Percentiles rank a stretch among this genome's conserved stretches.
These are phyloP conservation scores for Sternarchorhynchus goeldii DNA, from an alignment of 2,797 vertebrate species.

Conservation along the genomic window DNA sequence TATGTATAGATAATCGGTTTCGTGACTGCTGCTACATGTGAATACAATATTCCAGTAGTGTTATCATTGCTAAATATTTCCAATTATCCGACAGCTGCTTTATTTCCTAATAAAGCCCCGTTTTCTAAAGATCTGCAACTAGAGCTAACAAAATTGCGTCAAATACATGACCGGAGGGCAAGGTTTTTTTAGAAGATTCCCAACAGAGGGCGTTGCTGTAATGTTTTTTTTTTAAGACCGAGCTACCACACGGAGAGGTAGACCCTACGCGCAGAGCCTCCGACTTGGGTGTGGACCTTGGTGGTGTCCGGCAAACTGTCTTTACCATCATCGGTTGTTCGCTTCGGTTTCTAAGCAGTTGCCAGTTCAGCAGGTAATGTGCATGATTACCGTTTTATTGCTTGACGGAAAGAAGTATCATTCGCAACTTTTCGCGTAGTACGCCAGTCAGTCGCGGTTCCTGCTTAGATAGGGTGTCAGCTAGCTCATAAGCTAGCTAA, in stretches of 20 bases:
- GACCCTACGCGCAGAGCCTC: background rate
- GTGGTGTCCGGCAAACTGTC: conserved; percentile 35
- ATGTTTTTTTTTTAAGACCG: background rate
- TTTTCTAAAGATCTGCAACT: no score
- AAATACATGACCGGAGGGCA: conserved; percentile 24
- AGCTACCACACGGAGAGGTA: conserved; percentile 20
- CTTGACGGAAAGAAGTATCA: background rate
- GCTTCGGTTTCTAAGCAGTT: conserved; percentile 7
- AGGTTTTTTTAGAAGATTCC: conserved; percentile 11
- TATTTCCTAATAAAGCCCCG: no score
- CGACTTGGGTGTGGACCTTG: conserved; percentile 54
- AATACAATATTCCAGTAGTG: no score
- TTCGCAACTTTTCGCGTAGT: background rate
- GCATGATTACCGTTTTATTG: background rate
- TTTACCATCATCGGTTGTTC: conserved; percentile 10
- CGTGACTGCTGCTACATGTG: background rate
- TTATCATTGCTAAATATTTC: no score
- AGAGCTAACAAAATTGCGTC: background rate
- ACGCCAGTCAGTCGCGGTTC: background rate
- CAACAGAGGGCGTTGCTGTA: conserved; percentile 40
- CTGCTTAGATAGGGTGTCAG: background rate
- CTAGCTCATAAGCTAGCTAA: conserved; percentile 13
- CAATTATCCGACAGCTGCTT: no score
- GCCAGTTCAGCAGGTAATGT: conserved; percentile 46
- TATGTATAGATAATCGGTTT: background rate